Evolutionary conservation across 2,113 vertebrate species (phyloP).

Genomic region (Chinchilla lanigera): DNA sequence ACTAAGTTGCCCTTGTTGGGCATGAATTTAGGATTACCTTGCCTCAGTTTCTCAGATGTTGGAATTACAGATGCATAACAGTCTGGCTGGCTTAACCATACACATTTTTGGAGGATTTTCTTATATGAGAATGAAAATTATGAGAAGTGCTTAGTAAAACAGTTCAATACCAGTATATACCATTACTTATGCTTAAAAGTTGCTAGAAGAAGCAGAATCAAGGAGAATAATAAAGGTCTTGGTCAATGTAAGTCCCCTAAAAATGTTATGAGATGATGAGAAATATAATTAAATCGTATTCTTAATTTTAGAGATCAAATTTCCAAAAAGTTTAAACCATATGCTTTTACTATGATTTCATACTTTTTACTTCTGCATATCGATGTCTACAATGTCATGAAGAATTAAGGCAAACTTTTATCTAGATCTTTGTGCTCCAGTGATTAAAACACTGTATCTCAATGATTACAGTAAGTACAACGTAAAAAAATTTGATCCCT

Average conservation of each 20-base stretch:
- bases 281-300: background rate
- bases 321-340: background rate
- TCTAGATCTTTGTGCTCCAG: background rate
- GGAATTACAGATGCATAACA: background rate
- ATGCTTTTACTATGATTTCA: background rate
- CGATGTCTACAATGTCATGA: background rate
- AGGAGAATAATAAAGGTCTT: background rate
- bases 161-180: background rate
- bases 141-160: background rate
- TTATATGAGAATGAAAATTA: background rate
- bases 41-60: background rate
- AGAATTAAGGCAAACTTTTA: background rate
- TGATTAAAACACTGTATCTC: background rate
- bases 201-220: background rate
- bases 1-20: background rate
- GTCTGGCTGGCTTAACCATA: background rate
- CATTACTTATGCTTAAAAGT: background rate
- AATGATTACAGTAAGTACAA: background rate
- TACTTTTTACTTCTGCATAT: background rate
- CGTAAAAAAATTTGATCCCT: background rate
- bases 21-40: background rate
- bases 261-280: background rate
- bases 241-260: background rate
- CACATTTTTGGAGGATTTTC: background rate
- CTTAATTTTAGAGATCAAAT: constrained; percentile 3